Percentiles rank a stretch among this genome's conserved stretches.
Conservation (phyloP, 2,888 invertebrate genomes). For the Dolomedes plantarius region DNA sequence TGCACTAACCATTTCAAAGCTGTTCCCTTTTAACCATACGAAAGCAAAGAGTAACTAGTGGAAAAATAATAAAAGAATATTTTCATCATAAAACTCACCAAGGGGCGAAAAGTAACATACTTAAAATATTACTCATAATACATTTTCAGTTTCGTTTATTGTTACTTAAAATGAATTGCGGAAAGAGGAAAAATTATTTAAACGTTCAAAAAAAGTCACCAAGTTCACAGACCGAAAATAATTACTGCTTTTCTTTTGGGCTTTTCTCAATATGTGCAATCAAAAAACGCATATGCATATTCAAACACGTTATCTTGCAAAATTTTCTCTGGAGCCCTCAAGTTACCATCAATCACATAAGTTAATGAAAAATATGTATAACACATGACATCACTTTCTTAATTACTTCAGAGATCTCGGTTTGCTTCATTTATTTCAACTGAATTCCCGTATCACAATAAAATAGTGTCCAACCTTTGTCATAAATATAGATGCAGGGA, state of each 20-base stretch:
- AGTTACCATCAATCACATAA: constrained; percentile 5
- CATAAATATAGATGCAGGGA: not conserved
- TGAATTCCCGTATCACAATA: not conserved
- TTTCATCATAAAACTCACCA: too few species aligned
- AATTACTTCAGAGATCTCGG: not conserved
- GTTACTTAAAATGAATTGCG: not conserved
- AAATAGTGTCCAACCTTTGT: not conserved
- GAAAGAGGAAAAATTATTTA: not conserved
- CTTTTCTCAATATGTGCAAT: not conserved
- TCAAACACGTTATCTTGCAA: not conserved
- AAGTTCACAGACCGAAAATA: not conserved
- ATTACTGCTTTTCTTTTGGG: not conserved
- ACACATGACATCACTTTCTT: not conserved
- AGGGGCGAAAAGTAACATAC: too few species aligned
- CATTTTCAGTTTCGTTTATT: not conserved
- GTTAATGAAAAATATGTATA: constrained; percentile 7
- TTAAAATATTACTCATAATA: too few species aligned
- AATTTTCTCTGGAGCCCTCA: not conserved
- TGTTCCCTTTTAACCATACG: too few species aligned
- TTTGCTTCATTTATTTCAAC: not conserved
- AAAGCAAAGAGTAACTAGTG: too few species aligned
- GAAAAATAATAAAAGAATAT: too few species aligned
- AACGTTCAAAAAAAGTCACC: too few species aligned
- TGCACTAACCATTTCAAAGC: too few species aligned
- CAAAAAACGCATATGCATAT: not conserved